Evolutionary conservation across 2,888 invertebrate species (phyloP), one percentile per base, ranked within the genome.

Genomic region (Oligia strigilis): DNA sequence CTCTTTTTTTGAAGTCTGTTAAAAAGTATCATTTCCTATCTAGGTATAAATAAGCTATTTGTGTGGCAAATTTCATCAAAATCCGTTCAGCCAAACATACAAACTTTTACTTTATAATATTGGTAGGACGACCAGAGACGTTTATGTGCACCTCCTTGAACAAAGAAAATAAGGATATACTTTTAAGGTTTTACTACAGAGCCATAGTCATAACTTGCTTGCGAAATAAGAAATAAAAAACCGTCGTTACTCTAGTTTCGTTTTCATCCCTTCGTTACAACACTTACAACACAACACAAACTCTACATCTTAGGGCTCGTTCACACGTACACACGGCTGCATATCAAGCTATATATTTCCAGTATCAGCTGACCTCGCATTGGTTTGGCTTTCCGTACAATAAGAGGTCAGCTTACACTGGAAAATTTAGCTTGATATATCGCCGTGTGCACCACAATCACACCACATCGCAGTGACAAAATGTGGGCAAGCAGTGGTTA

Each of bases 161-260:
- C 66, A 64, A 76, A 43, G 46, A 64, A 79, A 83, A 81, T 85
- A 70, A 75, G 55, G 64, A 66, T 58, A 71, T 74, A 43, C 72
- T 74, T 81, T 58, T 55, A 76, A 75, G 52, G 69, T 80, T 88
- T 46, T 82, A 82, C 69, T 72, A 40, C 75, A 43, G 36, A 76
- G 75, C 60, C 75, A 79, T 82, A 82, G 81, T 69, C 73, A 88
- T 80, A 88, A 82, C 80, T 66, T 67, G 58, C 62, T 72, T 55
- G 60, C 66, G 64, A 80, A 80, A 66, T 64, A 40, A 81, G 72
- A 75, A 70, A 77, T 84, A 85, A 87, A 87, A 84, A 36, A 9
- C 75, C 17, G 52, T 75, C 71, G 70, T 86, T 73, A 80, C 66
- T 78, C 75, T 52, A 75, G 73, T 72, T 82, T 83, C 46, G 0